phyloP scores from a whole-genome alignment of 2,888 invertebrate species.

The Seira sanloemensis region DNA sequence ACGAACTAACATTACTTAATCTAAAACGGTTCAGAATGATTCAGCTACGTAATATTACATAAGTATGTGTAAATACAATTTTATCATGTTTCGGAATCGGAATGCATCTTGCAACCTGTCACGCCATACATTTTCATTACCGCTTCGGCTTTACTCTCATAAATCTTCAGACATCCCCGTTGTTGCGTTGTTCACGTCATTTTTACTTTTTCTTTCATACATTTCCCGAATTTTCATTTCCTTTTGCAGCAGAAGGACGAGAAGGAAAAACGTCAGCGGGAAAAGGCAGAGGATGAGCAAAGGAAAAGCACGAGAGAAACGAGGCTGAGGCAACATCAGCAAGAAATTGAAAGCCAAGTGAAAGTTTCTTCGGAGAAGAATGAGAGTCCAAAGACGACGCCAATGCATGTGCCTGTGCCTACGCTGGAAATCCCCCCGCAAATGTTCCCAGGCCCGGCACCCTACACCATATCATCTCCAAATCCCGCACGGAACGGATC shows the following conservation, averaged over 20 bases:
- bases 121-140: not conserved
- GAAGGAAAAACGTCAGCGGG: conserved; percentile 39
- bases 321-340: not conserved
- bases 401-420: not conserved
- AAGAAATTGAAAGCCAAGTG: not conserved
- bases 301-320: conserved; percentile 12
- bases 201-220: not conserved
- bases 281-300: conserved; percentile 39
- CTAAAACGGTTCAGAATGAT: no score
- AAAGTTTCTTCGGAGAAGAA: no score
- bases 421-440: conserved; percentile 47
- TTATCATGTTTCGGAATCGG: no score
- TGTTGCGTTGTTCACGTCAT: not conserved
- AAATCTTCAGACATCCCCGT: not conserved
- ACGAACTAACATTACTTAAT: no score
- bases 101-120: not conserved
- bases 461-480: conserved; percentile 29
- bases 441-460: conserved; percentile 48
- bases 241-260: conserved; percentile 42
- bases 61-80: no score
- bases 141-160: not conserved
- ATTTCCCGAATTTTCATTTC: conserved; percentile 21
- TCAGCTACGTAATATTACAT: no score
- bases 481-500: not conserved
- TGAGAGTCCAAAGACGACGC: not conserved